phyloP scores from a whole-genome alignment of 2,113 vertebrate genomes.

The Bos javanicus region DNA sequence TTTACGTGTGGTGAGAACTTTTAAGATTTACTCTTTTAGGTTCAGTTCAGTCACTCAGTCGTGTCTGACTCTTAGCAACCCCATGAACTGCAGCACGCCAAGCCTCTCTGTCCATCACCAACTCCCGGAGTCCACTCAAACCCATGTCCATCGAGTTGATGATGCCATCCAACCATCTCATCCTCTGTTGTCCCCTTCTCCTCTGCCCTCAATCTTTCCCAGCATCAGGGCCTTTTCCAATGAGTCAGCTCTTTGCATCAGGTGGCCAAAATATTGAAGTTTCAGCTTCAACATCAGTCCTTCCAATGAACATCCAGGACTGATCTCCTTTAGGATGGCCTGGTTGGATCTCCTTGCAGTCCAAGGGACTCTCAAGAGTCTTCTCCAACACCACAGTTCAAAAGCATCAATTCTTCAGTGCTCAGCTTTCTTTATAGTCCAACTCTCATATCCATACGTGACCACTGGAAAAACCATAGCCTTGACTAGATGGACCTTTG shows the following conservation, averaged over 20 bases:
- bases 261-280: not conserved
- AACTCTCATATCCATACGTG: not conserved
- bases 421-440: not conserved
- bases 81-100: not conserved
- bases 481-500: not conserved
- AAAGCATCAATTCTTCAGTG: not conserved
- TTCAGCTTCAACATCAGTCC: not conserved
- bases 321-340: not conserved
- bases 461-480: not conserved
- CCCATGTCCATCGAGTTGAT: not conserved
- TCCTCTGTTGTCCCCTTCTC: not conserved
- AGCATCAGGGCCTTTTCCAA: not conserved
- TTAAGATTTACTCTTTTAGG: not conserved
- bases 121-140: not conserved
- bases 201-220: not conserved
- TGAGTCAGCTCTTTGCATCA: not conserved
- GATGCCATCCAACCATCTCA: not conserved
- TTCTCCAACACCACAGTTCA: not conserved
- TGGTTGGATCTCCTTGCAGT: not conserved
- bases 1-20: not conserved
- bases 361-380: not conserved
- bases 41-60: not conserved
- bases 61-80: fast-evolving
- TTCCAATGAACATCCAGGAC: not conserved
- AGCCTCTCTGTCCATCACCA: not conserved